These are phyloP conservation scores for Cheilosia pagana DNA, from an alignment of 2,888 invertebrate species.

Conservation along the genomic window DNA sequence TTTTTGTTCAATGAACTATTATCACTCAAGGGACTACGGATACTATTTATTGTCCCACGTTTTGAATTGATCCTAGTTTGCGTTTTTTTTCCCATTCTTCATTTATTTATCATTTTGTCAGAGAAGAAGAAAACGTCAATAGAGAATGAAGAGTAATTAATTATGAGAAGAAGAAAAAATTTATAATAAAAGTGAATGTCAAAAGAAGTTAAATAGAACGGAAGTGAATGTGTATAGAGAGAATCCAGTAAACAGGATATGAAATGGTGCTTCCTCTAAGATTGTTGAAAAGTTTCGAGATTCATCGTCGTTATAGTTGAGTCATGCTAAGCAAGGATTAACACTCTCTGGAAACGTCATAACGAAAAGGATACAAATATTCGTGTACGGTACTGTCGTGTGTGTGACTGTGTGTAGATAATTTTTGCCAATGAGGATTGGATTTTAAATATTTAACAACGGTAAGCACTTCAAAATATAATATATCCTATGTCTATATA, in stretches of 20 bases:
- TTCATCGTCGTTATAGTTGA: constrained; percentile 37
- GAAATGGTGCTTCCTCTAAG: constrained; percentile 57
- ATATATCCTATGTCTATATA: background rate
- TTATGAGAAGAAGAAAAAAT: constrained; percentile 16
- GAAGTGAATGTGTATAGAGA: constrained; percentile 56
- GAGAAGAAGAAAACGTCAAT: constrained; percentile 41
- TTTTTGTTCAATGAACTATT: constrained; percentile 16
- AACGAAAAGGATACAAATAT: constrained; percentile 42
- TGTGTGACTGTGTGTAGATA: constrained; percentile 10
- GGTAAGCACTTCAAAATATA: constrained; percentile 48
- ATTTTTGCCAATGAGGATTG: constrained; percentile 50
- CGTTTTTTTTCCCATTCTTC: constrained; percentile 21
- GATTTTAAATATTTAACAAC: constrained; percentile 56
- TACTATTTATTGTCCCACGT: constrained; percentile 31
- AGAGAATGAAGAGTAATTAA: constrained; percentile 61
- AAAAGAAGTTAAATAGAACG: constrained; percentile 53
- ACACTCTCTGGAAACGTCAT: constrained; percentile 44
- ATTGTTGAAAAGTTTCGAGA: constrained; percentile 44
- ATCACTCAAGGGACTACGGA: constrained; percentile 38
- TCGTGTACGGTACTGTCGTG: constrained; percentile 10
- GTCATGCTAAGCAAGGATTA: constrained; percentile 56
- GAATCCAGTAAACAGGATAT: constrained; percentile 60
- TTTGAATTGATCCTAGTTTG: constrained; percentile 32
- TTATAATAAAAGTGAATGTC: constrained; percentile 37
- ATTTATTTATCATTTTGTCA: constrained; percentile 45